Percentiles rank a stretch among this genome's conserved stretches.
phyloP scores from a whole-genome alignment of 2,113 vertebrate genomes.

The Corvus hawaiiensis region DNA sequence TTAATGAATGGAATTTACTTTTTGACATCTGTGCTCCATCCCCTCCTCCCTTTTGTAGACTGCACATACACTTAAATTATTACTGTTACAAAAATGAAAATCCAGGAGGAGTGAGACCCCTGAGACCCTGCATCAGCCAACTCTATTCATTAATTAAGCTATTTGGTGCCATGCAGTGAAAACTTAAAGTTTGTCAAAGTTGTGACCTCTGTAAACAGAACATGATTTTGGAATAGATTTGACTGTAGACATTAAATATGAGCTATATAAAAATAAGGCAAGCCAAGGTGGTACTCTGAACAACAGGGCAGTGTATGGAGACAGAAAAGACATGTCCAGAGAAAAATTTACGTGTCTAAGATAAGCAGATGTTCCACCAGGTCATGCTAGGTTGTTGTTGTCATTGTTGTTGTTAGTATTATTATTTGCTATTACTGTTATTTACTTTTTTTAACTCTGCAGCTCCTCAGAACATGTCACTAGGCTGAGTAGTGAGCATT shows the following conservation, averaged over 20 bases:
- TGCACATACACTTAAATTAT: not conserved
- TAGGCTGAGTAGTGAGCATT: not conserved
- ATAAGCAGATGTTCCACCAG: not conserved
- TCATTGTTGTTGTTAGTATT: not conserved
- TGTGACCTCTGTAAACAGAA: not conserved
- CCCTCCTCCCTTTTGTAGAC: not conserved
- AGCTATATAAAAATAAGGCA: not conserved
- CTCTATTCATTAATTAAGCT: not conserved
- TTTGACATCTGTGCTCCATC: not conserved
- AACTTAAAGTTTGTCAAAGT: not conserved
- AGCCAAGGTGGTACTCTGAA: not conserved
- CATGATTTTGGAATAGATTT: not conserved
- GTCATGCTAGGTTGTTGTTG: not conserved
- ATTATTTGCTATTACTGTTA: not conserved
- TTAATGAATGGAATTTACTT: not conserved
- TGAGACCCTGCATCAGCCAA: not conserved
- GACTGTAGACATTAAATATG: not conserved
- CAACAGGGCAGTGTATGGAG: not conserved
- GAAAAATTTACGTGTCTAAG: not conserved
- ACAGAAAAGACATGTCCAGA: not conserved
- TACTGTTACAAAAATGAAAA: not conserved
- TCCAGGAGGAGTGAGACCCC: not conserved
- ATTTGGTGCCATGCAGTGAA: not conserved
- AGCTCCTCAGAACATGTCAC: not conserved
- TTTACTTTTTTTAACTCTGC: not conserved